Evolutionary conservation across 92 coral and sea anemone genomes (phyloP).

Genomic region (Actinostola sp.): DNA sequence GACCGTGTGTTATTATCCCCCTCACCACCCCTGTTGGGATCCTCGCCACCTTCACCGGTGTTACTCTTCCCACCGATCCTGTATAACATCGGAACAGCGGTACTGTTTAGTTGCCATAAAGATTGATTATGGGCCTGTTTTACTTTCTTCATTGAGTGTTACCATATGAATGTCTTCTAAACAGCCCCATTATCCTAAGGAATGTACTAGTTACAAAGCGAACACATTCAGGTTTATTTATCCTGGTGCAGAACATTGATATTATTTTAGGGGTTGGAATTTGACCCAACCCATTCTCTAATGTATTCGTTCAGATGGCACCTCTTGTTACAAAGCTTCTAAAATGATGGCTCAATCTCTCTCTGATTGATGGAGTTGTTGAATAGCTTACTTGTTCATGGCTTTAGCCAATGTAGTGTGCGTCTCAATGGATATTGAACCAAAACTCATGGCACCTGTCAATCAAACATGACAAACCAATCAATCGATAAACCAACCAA

Average conservation of each 20-base stretch:
- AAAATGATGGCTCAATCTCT: too few species aligned
- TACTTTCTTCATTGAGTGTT: too few species aligned
- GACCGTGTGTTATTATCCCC: constrained; percentile 72
- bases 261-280: too few species aligned
- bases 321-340: too few species aligned
- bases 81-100: not conserved
- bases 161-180: too few species aligned
- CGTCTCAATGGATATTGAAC: constrained; percentile 94
- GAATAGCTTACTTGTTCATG: constrained; percentile 83
- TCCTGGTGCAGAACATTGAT: too few species aligned
- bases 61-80: constrained; percentile 98
- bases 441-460: constrained; percentile 99
- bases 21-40: constrained; percentile 74
- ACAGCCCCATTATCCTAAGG: too few species aligned
- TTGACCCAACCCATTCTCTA: too few species aligned
- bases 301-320: too few species aligned
- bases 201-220: too few species aligned
- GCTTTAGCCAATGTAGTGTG: constrained; percentile 90
- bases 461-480: not conserved
- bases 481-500: not conserved
- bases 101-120: not conserved
- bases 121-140: constrained; percentile 1
- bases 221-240: too few species aligned
- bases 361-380: too few species aligned
- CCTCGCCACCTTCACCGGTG: constrained; percentile 99